A percentile compares a stretch with the other conserved stretches of the same genome.
phyloP scores from a whole-genome alignment of 2,113 vertebrate species.

The Vanacampus margaritifer region DNA sequence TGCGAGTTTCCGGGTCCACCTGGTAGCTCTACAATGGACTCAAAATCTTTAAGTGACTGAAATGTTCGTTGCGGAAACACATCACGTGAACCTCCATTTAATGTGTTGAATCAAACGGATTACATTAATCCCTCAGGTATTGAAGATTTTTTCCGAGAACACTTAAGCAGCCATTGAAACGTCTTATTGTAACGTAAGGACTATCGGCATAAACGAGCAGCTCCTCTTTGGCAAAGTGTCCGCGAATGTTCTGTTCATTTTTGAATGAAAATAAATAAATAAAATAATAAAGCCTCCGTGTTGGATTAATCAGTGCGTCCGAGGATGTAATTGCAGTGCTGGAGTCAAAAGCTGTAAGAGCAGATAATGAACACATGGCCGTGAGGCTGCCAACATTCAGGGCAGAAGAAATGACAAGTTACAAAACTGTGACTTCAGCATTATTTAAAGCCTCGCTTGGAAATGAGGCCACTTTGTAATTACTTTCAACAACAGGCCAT shows the following conservation, averaged over 20 bases:
- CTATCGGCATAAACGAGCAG: slow-evolving; percentile 68
- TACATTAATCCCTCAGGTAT: slow-evolving; percentile 55
- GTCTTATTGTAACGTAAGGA: slow-evolving; percentile 62
- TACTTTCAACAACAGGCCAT: slow-evolving; percentile 5
- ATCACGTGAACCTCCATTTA: slow-evolving; percentile 39
- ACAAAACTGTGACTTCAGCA: slow-evolving; percentile 34
- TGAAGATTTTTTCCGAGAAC: slow-evolving; percentile 65
- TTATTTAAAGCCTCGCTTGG: slow-evolving; percentile 23
- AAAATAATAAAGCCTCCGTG: slow-evolving; percentile 60
- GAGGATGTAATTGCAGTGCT: slow-evolving; percentile 74
- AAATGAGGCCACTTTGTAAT: slow-evolving; percentile 22
- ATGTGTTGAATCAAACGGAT: slow-evolving; percentile 43
- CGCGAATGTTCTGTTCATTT: slow-evolving; percentile 67
- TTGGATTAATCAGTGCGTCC: slow-evolving; percentile 75
- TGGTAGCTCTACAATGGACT: slow-evolving; percentile 10
- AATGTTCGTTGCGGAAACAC: slow-evolving; percentile 46
- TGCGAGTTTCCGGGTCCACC: no score
- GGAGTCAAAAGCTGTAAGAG: slow-evolving; percentile 73
- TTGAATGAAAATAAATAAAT: slow-evolving; percentile 37
- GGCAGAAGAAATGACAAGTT: slow-evolving; percentile 56
- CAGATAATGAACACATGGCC: slow-evolving; percentile 71
- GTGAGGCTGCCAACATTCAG: slow-evolving; percentile 62
- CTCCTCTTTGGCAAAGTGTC: slow-evolving; percentile 62
- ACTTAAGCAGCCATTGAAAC: slow-evolving; percentile 65
- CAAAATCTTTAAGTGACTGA: slow-evolving; percentile 13